phyloP scores from a whole-genome alignment of 2,113 vertebrate genomes.

The Calyptomena viridis region DNA sequence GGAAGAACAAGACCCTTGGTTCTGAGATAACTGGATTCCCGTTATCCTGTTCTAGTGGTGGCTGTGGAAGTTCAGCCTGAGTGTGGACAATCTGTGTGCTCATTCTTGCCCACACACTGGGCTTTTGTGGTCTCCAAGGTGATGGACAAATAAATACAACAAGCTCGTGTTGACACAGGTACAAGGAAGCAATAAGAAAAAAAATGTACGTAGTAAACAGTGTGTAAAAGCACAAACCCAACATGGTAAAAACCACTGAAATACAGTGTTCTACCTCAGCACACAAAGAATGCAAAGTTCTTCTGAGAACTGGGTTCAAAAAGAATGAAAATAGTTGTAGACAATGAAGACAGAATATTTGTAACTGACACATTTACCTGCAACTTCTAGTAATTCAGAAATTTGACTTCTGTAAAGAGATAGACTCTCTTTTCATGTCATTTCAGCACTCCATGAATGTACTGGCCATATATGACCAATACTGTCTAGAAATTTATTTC shows the following conservation, averaged over 20 bases:
- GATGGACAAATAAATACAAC: neutral
- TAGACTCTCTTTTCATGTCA: neutral
- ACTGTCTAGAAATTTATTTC: neutral
- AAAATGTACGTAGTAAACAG: neutral
- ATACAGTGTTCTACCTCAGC: neutral
- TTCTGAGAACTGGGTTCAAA: neutral
- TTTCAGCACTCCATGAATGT: neutral
- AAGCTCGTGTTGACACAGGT: neutral
- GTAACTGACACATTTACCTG: neutral
- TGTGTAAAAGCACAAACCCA: neutral
- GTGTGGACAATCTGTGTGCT: neutral
- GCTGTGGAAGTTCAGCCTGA: neutral
- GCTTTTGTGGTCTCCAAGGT: neutral
- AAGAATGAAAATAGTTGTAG: neutral
- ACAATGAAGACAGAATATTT: neutral
- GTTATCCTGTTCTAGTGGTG: neutral
- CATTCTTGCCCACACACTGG: neutral
- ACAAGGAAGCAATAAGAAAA: neutral
- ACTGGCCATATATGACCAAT: neutral
- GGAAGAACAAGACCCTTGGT: neutral
- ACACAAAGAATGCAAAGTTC: neutral
- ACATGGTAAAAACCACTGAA: neutral
- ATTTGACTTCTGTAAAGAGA: neutral
- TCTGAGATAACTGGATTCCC: neutral
- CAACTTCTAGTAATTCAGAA: neutral